A percentile compares a stretch with the other conserved stretches of the same genome.
Evolutionary conservation across 2,888 invertebrate species (phyloP).

Genomic region (Miltochrista miniata): DNA sequence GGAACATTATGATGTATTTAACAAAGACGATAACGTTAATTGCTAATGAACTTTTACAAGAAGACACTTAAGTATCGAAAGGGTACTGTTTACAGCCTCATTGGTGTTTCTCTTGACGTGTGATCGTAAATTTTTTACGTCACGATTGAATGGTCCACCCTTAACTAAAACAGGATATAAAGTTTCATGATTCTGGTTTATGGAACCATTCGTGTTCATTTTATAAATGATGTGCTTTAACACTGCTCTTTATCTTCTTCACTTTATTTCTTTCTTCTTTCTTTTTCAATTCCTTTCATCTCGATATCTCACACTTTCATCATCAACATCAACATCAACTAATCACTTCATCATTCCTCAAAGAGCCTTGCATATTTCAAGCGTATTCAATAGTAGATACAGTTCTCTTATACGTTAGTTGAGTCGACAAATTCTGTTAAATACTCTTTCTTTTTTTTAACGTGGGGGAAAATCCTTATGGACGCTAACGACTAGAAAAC

Average conservation of each 20-base stretch:
- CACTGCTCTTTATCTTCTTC: conserved; percentile 54
- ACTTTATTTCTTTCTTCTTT: conserved; percentile 36
- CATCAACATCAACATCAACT: too few species aligned
- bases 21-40: conserved; percentile 60
- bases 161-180: conserved; percentile 81
- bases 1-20: conserved; percentile 35
- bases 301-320: conserved; percentile 1
- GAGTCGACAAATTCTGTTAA: too few species aligned
- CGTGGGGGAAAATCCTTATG: too few species aligned
- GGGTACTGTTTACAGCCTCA: conserved; percentile 78
- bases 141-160: conserved; percentile 78
- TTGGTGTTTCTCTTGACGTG: conserved; percentile 81
- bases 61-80: conserved; percentile 65
- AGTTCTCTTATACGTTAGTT: too few species aligned
- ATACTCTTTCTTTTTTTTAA: too few species aligned
- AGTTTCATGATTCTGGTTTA: conserved; percentile 80
- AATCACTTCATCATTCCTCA: too few species aligned
- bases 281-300: conserved; percentile 20
- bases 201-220: conserved; percentile 77
- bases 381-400: too few species aligned
- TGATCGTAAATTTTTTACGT: conserved; percentile 81
- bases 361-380: too few species aligned
- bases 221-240: conserved; percentile 76
- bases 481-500: too few species aligned
- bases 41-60: conserved; percentile 78